phyloP scores from a whole-genome alignment of 2,113 vertebrate species.

The Notiomystis cincta region DNA sequence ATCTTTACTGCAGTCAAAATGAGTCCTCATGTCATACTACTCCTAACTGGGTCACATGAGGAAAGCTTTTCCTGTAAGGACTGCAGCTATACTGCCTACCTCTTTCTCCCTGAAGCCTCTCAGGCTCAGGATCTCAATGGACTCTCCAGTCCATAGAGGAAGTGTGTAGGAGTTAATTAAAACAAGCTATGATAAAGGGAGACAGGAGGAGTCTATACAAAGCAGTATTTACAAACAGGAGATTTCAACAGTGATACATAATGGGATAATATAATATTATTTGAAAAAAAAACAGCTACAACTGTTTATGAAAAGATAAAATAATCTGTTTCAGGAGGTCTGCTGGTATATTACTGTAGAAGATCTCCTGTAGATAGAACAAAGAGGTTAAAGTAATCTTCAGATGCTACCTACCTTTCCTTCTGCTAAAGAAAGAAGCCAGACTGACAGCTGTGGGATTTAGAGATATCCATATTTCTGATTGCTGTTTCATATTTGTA shows the following conservation, averaged over 20 bases:
- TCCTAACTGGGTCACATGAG: background rate
- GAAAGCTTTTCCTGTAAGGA: background rate
- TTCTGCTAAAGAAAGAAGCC: background rate
- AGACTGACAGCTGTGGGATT: background rate
- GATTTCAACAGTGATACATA: background rate
- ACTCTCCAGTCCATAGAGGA: background rate
- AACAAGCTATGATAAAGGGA: background rate
- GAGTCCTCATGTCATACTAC: background rate
- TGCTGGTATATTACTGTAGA: background rate
- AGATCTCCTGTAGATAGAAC: background rate
- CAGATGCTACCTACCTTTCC: background rate
- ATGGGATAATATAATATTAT: background rate
- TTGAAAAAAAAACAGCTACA: background rate
- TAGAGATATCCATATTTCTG: background rate
- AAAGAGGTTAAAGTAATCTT: background rate
- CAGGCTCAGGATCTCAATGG: rapidly evolving
- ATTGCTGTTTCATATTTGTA: background rate
- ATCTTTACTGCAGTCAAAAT: background rate
- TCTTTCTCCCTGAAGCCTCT: background rate
- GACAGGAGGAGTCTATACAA: background rate
- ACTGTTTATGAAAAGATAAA: background rate
- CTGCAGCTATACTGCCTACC: background rate
- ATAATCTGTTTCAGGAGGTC: background rate
- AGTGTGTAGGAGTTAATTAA: background rate
- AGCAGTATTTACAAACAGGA: background rate